Evolutionary conservation across 2,113 vertebrate genomes (phyloP).

Genomic region (Cnemophilus loriae): DNA sequence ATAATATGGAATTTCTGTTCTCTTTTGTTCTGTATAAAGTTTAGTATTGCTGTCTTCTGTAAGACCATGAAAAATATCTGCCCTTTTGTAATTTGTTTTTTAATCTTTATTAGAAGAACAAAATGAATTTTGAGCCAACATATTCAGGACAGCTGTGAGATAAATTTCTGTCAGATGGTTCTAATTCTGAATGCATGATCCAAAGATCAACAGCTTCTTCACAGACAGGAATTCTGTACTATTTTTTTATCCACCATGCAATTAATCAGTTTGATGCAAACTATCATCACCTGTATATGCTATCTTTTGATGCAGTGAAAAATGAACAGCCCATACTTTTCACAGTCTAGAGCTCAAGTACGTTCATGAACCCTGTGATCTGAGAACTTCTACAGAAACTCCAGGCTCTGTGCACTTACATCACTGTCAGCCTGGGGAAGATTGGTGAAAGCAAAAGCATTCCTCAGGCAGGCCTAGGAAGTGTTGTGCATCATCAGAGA

Average conservation of each 20-base stretch:
- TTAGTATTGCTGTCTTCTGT: background rate
- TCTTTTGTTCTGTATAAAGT: background rate
- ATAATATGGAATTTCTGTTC: background rate
- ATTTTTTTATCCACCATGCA: background rate
- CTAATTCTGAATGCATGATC: background rate
- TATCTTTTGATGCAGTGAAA: background rate
- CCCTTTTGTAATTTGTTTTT: background rate
- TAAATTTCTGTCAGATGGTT: background rate
- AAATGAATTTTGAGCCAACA: background rate
- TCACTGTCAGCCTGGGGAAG: background rate
- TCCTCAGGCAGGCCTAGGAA: background rate
- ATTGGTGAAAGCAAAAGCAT: background rate
- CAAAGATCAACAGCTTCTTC: background rate
- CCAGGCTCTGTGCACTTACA: background rate
- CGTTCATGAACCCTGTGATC: fast-evolving
- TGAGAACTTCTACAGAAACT: background rate
- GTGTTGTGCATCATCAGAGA: background rate
- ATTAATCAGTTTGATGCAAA: background rate
- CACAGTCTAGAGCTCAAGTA: background rate
- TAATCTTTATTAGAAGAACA: background rate
- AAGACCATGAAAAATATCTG: background rate
- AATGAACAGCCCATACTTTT: background rate
- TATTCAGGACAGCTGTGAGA: background rate
- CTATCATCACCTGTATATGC: background rate
- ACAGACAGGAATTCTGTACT: background rate